Percentiles rank a stretch among this genome's conserved stretches.
These are phyloP conservation scores for Chlamydotis undulata DNA, from an alignment of 2,113 vertebrate species.

Conservation along the genomic window DNA sequence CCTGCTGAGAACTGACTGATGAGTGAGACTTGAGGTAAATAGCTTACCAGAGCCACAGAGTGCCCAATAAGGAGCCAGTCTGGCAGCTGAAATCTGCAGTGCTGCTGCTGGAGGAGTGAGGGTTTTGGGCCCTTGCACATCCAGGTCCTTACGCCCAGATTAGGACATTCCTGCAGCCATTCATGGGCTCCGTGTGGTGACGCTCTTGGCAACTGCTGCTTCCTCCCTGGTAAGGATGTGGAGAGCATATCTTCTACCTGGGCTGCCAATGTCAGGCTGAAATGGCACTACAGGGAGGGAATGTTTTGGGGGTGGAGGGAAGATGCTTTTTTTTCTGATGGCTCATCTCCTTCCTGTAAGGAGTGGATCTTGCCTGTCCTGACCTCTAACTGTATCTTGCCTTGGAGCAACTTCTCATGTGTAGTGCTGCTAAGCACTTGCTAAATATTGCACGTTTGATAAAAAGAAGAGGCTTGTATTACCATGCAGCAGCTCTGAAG, in stretches of 20 bases:
- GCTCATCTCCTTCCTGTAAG: neutral
- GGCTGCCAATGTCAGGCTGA: neutral
- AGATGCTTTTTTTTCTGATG: neutral
- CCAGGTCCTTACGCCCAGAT: neutral
- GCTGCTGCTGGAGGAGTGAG: neutral
- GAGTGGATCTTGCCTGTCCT: neutral
- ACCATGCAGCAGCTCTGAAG: neutral
- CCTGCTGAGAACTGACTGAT: neutral
- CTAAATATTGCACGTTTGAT: neutral
- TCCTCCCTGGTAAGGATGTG: neutral
- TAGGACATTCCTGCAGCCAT: neutral
- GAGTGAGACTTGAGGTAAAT: neutral
- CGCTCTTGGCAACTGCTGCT: neutral
- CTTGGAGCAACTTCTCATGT: neutral
- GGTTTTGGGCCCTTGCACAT: neutral
- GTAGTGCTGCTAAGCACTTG: neutral
- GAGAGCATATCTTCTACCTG: neutral
- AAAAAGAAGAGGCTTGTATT: neutral
- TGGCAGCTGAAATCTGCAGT: neutral
- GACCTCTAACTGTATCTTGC: neutral
- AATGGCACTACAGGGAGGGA: neutral
- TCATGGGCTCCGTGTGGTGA: accelerated
- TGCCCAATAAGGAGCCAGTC: accelerated
- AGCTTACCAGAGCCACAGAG: neutral
- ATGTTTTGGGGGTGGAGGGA: neutral